Evolutionary conservation across 2,113 vertebrate species (phyloP), one percentile per base, ranked within the genome.

Genomic region (Verasper variegatus): DNA sequence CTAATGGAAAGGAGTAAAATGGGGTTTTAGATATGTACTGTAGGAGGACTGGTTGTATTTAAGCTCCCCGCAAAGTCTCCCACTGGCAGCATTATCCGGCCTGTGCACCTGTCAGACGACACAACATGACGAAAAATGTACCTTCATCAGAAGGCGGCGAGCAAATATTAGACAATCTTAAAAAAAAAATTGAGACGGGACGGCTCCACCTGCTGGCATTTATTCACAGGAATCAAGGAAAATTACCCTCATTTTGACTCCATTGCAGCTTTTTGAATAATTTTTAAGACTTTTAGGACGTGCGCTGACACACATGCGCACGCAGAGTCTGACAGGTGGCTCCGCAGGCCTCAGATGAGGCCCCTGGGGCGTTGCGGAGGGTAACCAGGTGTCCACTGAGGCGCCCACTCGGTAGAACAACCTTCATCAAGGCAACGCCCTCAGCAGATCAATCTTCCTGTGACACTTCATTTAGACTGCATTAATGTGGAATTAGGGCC

Each of bases 381-480:
- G 88, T 86, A 91, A 93, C 93, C 94, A 93, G 89, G 92, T 92
- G 89, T 94, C 94, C 89, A 91, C 84, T 88, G 93, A 92, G 91
- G 90, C 3, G 85, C 93, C 93, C 83, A 75, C 66, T 75, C 58
- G 68, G 89, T 83, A 91, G 90, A 94, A 92, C 93, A 93, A 88
- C 91, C 89, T 90, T 91, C 92, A 95, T 95, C 94, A 94, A 91
- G 91, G 89, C 94, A 93, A 93, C 93, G 86, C 94, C 93, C 92
- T 93, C 93, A 93, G 92, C 95, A 95, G 94, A 97, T 97, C 96
- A 95, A 96, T 97, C 96, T 96, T 96, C 93, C 92, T 75, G 86
- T 96, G 96, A 97, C 96, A 96, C 95, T 96, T 96, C 95, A 97
- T 97, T 97, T 97, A 95, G 95, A 95, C 96, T 96, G 95, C 95